Evolutionary conservation across 1,140 invertebrate genomes (phyloP).

Genomic region (Cyclargus thomasi): DNA sequence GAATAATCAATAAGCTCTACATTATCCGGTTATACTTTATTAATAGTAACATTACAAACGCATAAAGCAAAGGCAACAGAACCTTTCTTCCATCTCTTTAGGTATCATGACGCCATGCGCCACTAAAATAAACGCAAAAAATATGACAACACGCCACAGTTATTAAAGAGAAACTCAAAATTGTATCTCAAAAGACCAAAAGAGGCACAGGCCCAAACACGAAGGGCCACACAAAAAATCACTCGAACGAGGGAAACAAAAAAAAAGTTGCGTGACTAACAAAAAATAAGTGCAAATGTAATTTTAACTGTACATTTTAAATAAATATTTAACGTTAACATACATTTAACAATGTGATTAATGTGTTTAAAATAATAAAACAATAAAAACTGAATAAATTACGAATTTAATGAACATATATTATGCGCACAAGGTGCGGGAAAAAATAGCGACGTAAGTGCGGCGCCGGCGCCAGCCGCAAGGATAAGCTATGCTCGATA

Average conservation of each 20-base stretch:
- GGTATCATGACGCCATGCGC: too few species aligned
- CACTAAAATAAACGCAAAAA: too few species aligned
- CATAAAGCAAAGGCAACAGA: too few species aligned
- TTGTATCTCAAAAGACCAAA: too few species aligned
- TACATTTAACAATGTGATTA: conserved; percentile 1
- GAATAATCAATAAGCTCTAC: too few species aligned
- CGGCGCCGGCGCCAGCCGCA: conserved; percentile 58
- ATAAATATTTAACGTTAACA: neutral
- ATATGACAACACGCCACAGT: too few species aligned
- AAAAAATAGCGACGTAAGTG: conserved; percentile 58
- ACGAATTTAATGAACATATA: conserved; percentile 62
- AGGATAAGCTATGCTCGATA: conserved; percentile 38
- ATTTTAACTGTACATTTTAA: neutral
- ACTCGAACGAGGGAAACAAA: neutral
- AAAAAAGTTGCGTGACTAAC: neutral
- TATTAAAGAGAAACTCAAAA: too few species aligned
- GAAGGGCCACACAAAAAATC: too few species aligned
- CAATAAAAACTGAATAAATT: conserved; percentile 35
- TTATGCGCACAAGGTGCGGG: conserved; percentile 44
- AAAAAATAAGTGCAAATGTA: neutral
- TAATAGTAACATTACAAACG: too few species aligned
- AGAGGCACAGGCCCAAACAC: too few species aligned
- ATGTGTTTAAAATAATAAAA: neutral
- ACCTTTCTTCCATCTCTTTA: too few species aligned
- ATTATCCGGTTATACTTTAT: too few species aligned